Base-by-base conservation (phyloP, 2,797 vertebrate species). In the Euthynnus affinis region DNA sequence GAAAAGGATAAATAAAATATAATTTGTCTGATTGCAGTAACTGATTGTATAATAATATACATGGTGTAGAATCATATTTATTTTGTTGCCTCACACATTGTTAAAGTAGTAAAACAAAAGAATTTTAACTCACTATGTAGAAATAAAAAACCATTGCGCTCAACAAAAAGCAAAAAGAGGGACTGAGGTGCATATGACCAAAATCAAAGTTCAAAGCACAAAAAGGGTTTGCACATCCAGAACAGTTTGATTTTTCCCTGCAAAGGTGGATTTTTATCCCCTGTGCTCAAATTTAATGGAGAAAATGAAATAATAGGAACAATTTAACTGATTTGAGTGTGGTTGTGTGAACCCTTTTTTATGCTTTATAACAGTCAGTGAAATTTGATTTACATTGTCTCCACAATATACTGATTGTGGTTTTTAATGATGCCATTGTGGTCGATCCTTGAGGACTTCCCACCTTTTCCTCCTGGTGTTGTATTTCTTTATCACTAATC, bases 401-500 rank as follows among this genome's bases (percentile, higher is more conserved):
- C 46, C 46, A 49, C 46, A 20, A 49, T 49, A 49, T 8, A 18
- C 40, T 20, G 46, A 49, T 18, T 49, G 18, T 6, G 17, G 18
- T 71, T 67, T 60, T 12, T 59, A 12, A 69, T 71, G 14, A 69
- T 76, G 44, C 65, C 57, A 61, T 68, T 66, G 58, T 18, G 10
- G 56, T 69, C 25, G 18, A 32, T 59, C 46, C 40, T 9, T 17
- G 6, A 48, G 27, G 63, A 68, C 58, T 86, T 76, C 14, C 14
- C 23, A 52, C 23, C 23, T 62, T 81, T 70, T 34, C 52, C 49
- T 80, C 15, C 9, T 9, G 18, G 58, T 82, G 69, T 80, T 75
- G 60, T 44, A 7, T 82, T 87, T 88, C 67, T 74, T 22, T 14
- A 12, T 78, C 46, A 12, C 70, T 83, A 84, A 88, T 83, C 80